Percentiles rank a stretch among this genome's conserved stretches.
Evolutionary conservation across 1,140 invertebrate genomes (phyloP).

Genomic region (Patella vulgata): DNA sequence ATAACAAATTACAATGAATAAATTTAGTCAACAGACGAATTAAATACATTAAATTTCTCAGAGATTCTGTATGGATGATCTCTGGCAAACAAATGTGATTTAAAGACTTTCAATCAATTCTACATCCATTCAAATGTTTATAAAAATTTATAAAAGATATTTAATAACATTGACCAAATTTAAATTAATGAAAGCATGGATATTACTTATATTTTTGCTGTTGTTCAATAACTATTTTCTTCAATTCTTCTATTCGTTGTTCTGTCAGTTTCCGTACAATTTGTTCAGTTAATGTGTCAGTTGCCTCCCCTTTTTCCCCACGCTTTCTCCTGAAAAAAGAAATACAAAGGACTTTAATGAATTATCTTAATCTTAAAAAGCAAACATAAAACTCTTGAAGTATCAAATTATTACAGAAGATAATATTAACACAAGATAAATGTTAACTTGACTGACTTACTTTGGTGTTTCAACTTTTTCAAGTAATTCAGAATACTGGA

Average conservation of each 20-base stretch:
- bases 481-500: conserved; percentile 85
- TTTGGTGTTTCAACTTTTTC: conserved; percentile 88
- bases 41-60: too few relatives aligned
- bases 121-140: not conserved
- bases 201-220: conserved; percentile 74
- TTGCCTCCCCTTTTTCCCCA: conserved; percentile 69
- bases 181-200: too few relatives aligned
- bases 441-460: too few relatives aligned
- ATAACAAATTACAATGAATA: too few relatives aligned
- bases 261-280: conserved; percentile 81
- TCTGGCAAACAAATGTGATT: too few relatives aligned
- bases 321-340: conserved; percentile 75
- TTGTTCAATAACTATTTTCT: conserved; percentile 76
- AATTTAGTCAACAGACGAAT: too few relatives aligned
- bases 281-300: conserved; percentile 82
- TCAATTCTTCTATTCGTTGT: conserved; percentile 82
- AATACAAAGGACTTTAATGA: not conserved
- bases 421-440: too few relatives aligned
- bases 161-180: too few relatives aligned
- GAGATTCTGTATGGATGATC: too few relatives aligned
- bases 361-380: not conserved
- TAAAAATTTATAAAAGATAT: not conserved
- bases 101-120: too few relatives aligned
- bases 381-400: not conserved
- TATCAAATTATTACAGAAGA: not conserved